Evolutionary conservation across 2,113 vertebrate genomes (phyloP), one percentile per base, ranked within the genome.

Genomic region (Cynopterus brachyotis): DNA sequence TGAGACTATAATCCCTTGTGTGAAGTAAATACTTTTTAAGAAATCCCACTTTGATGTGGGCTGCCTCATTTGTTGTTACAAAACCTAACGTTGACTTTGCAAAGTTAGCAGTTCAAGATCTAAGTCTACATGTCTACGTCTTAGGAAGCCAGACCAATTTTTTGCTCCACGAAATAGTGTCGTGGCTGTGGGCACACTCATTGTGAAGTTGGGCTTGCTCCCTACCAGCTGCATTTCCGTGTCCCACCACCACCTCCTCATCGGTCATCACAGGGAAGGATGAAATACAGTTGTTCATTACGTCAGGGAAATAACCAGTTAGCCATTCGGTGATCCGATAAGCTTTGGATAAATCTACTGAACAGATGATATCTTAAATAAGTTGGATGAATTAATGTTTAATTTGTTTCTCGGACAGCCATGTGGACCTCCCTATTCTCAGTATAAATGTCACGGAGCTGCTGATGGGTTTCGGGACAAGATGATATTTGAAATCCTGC

Each of bases 241-340:
- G 7, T 96, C 97, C 37, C 96, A 95, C 88, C 66, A 57, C 42
- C 89, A 59, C 37, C 66, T 97, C 85, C 96, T 97, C 86, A 95
- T 88, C 92, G 97, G 92, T 84, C 26, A 0, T 76, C 69, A 53
- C 70, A 87, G 96, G 50, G 89, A 97, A 96, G 69, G 81, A 97
- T 95, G 95, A 97, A 98, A 98, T 97, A 95, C 88, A 94, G 78
- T 98, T 98, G 91, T 97, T 98, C 97, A 95, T 98, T 98, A 97
- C 96, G 96, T 97, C 97, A 98, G 97, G 98, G 98, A 98, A 98
- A 98, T 97, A 98, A 96, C 89, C 97, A 98, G 98, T 98, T 98
- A 98, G 94, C 92, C 82, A 64, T 88, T 90, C 90, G 97, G 98
- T 96, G 98, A 98, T 98, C 97, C 97, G 97, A 96, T 98, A 98